These are phyloP conservation scores for Cotesia glomerata DNA, from an alignment of 1,140 invertebrate genomes.

Conservation along the genomic window DNA sequence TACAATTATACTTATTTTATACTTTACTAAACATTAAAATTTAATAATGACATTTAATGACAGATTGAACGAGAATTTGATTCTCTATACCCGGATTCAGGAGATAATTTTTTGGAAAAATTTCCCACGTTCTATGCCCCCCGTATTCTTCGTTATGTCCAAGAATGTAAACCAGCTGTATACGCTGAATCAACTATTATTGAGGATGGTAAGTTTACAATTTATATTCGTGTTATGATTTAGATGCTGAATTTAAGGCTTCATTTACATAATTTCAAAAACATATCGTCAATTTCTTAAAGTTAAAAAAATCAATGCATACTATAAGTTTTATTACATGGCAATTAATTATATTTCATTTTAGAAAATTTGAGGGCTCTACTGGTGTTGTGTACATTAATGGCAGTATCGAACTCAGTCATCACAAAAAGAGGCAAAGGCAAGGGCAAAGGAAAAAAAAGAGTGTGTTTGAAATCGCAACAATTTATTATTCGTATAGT, in stretches of 20 bases:
- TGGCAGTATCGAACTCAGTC: conserved; percentile 1
- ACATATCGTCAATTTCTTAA: no score
- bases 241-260: not conserved
- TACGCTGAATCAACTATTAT: not conserved
- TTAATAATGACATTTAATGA: no score
- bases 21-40: no score
- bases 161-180: not conserved
- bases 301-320: no score
- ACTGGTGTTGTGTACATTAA: not conserved
- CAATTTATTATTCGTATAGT: not conserved
- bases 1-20: not conserved
- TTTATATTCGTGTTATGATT: not conserved
- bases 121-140: not conserved
- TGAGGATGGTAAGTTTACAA: not conserved
- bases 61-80: not conserved
- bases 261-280: no score
- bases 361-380: not conserved
- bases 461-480: not conserved
- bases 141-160: not conserved
- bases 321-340: not conserved
- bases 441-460: not conserved
- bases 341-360: not conserved
- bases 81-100: not conserved
- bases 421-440: not conserved
- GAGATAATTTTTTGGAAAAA: not conserved